Conservation (phyloP, 2,113 vertebrate genomes). For the Sebastes fasciatus region DNA sequence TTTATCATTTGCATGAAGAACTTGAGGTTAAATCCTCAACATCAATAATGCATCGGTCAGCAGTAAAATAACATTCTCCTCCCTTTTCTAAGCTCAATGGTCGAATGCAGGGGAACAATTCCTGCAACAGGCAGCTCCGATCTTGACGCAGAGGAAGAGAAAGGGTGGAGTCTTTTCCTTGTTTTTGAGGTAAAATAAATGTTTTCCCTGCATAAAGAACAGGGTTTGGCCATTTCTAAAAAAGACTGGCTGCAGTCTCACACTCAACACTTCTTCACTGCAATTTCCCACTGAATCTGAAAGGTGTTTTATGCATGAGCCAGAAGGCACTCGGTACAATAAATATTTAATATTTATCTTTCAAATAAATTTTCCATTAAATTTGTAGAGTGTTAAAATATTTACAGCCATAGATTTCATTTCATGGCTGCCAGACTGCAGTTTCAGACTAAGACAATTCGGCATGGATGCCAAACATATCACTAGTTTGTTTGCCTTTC, state of each 20-base stretch:
- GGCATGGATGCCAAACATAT: slow-evolving; percentile 66
- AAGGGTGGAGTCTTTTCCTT: slow-evolving; percentile 75
- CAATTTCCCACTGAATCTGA: slow-evolving; percentile 62
- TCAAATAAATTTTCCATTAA: slow-evolving; percentile 81
- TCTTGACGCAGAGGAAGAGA: slow-evolving; percentile 68
- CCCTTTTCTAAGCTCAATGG: slow-evolving; percentile 42
- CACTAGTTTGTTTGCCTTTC: slow-evolving; percentile 66
- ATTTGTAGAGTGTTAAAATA: slow-evolving; percentile 81
- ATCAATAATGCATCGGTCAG: slow-evolving; percentile 45
- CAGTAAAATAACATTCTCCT: slow-evolving; percentile 54
- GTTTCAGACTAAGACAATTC: slow-evolving; percentile 53
- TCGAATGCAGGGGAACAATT: slow-evolving; percentile 55
- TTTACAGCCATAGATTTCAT: slow-evolving; percentile 75
- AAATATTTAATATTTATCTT: slow-evolving; percentile 85
- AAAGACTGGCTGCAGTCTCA: slow-evolving; percentile 51
- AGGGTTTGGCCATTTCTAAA: slow-evolving; percentile 55
- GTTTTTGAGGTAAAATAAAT: slow-evolving; percentile 81
- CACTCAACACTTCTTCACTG: slow-evolving; percentile 44
- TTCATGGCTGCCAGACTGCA: slow-evolving; percentile 64
- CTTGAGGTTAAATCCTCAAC: slow-evolving; percentile 39
- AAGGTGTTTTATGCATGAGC: slow-evolving; percentile 81
- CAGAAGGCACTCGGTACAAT: slow-evolving; percentile 74
- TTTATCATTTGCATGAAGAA: slow-evolving; percentile 35
- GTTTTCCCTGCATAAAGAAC: slow-evolving; percentile 72
- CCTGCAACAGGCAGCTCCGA: slow-evolving; percentile 53